phyloP scores from a whole-genome alignment of 1,140 invertebrate species.

The Macrocentrus cingulum region DNA sequence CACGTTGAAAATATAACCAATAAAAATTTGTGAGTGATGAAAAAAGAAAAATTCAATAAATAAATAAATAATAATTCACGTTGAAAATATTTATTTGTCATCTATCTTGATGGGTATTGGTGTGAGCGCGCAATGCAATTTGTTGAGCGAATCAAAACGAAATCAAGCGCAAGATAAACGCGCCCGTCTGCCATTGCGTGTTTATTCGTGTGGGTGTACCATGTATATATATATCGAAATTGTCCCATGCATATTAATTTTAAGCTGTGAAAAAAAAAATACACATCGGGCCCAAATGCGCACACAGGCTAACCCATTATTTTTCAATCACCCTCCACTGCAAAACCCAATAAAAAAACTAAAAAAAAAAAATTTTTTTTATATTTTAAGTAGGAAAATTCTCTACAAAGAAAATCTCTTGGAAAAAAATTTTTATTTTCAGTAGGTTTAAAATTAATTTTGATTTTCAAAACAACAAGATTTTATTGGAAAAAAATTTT shows the following conservation, averaged over 20 bases:
- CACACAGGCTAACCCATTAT: slow-evolving; percentile 43
- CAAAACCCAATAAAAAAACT: no score
- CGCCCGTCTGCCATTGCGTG: slow-evolving; percentile 34
- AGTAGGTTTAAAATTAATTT: no score
- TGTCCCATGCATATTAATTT: slow-evolving; percentile 59
- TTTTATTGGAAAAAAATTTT: no score
- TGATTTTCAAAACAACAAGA: no score
- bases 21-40: not conserved
- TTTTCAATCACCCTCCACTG: slow-evolving; percentile 52
- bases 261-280: slow-evolving; percentile 52
- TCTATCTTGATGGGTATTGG: no score
- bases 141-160: slow-evolving; percentile 57
- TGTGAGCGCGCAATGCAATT: slow-evolving; percentile 50
- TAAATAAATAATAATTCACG: slow-evolving; percentile 38
- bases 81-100: slow-evolving; percentile 56
- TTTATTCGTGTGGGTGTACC: no score
- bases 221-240: no score
- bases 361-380: no score
- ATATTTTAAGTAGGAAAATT: no score
- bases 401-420: no score
- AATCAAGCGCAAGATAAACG: slow-evolving; percentile 59
- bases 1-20: not conserved
- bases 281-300: slow-evolving; percentile 33
- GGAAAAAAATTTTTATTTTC: no score
- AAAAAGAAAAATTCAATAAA: not conserved